phyloP scores from a whole-genome alignment of 2,888 invertebrate species.

The Hylaea fasciaria region DNA sequence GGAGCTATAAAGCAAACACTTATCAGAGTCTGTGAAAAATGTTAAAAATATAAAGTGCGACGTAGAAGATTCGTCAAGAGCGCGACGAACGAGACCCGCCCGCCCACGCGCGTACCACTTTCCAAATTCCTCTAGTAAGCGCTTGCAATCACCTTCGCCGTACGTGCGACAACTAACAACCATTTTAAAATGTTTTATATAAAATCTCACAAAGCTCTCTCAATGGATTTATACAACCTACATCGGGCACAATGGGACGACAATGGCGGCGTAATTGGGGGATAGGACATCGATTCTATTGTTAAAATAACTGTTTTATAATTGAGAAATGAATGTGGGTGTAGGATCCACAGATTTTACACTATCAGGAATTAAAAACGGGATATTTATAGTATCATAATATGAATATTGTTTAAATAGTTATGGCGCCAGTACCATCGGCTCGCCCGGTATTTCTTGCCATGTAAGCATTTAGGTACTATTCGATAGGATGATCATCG shows the following conservation, averaged over 20 bases:
- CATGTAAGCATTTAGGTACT: no score
- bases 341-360: no score
- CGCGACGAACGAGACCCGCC: conserved; percentile 70
- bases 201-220: conserved; percentile 47
- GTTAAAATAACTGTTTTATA: conserved; percentile 37
- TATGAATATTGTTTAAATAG: no score
- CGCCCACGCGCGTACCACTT: conserved; percentile 82
- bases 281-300: conserved; percentile 39
- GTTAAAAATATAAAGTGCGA: conserved; percentile 77
- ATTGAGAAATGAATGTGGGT: conserved; percentile 30
- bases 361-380: no score
- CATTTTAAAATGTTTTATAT: conserved; percentile 59
- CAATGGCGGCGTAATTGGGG: conserved; percentile 43
- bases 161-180: conserved; percentile 64
- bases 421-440: no score
- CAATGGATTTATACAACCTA: conserved; percentile 39
- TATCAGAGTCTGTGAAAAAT: conserved; percentile 64
- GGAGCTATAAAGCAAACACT: conserved; percentile 52
- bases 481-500: no score
- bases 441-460: no score
- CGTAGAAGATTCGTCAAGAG: conserved; percentile 79
- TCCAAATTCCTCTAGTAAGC: conserved; percentile 83
- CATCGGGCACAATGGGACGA: conserved; percentile 31
- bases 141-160: conserved; percentile 77
- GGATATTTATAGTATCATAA: no score